Base-by-base conservation (phyloP, 2,113 vertebrate species). In the Halichoerus grypus region DNA sequence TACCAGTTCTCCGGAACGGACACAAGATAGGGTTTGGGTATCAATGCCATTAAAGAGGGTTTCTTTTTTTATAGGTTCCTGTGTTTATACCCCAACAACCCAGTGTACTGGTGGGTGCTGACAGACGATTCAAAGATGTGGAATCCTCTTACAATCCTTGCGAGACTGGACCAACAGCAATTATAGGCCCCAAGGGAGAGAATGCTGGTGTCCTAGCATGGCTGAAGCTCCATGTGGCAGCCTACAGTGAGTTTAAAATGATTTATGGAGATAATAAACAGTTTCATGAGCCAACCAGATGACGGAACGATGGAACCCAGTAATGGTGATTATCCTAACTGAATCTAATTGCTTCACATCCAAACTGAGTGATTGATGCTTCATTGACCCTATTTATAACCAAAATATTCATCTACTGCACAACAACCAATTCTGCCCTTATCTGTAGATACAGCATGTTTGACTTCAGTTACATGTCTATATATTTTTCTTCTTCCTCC, bases 261-360 rank as follows among this genome's bases (percentile, higher is more conserved):
- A 88, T 91, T 94, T 96, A 61, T 67, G 21, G 65, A 85, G 84
- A 81, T 79, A 77, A 92, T 81, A 65, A 90, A 79, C 18, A 89
- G 7, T 88, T 95, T 94, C 95, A 94, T 77, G 36, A 93, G 86
- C 33, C 57, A 96, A 65, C 33, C 24, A 92, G 77, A 94, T 65
- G 89, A 96, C 81, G 33, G 80, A 72, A 49, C 42, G 59, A 63
- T 93, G 4, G 61, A 79, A 94, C 81, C 51, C 72, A 88, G 57
- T 71, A 85, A 79, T 0, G 1, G 13, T 88, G 51, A 90, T 84
- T 95, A 81, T 90, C 39, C 63, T 83, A 95, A 87, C 53, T 39
- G 31, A 65, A 71, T 96, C 19, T 80, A 96, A 95, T 69, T 95
- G 49, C 49, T 95, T 93, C 5, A 69, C n/a, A n/a, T 79, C 83